A percentile compares a stretch with the other conserved stretches of the same genome.
phyloP scores from a whole-genome alignment of 2,888 invertebrate genomes.

The Erannis defoliaria region DNA sequence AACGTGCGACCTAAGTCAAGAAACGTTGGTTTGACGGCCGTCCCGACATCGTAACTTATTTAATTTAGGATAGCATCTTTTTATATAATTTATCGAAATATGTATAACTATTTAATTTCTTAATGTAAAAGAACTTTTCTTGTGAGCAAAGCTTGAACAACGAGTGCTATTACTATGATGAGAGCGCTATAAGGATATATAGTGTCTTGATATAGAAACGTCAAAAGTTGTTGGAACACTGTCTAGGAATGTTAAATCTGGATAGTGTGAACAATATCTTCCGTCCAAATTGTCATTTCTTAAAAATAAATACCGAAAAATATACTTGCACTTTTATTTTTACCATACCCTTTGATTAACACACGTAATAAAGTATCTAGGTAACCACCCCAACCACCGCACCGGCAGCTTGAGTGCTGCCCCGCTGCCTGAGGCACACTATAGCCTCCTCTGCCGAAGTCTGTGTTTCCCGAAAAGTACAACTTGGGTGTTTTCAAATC shows the following conservation, averaged over 20 bases:
- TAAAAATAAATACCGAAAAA: conserved; percentile 58
- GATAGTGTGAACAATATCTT: conserved; percentile 55
- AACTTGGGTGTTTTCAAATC: no score
- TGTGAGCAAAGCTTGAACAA: conserved; percentile 60
- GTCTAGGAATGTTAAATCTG: conserved; percentile 51
- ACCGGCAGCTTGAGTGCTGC: no score
- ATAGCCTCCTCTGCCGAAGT: no score
- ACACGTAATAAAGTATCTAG: neutral
- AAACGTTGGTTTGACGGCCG: conserved; percentile 85
- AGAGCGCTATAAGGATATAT: conserved; percentile 46
- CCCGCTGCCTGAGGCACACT: no score
- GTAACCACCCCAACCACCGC: no score
- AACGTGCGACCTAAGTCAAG: conserved; percentile 86
- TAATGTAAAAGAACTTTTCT: conserved; percentile 73
- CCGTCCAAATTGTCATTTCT: conserved; percentile 78
- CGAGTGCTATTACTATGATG: conserved; percentile 62
- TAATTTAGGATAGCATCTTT: conserved; percentile 79
- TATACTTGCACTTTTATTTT: conserved; percentile 38
- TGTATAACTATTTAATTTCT: conserved; percentile 75
- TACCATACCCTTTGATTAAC: neutral
- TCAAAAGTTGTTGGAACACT: conserved; percentile 63
- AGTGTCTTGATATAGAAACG: conserved; percentile 72
- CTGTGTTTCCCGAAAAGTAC: no score
- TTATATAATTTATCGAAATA: conserved; percentile 81
- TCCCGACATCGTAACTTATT: conserved; percentile 87